Evolutionary conservation across 2,888 invertebrate genomes (phyloP).

Genomic region (Tupiocoris notatus): DNA sequence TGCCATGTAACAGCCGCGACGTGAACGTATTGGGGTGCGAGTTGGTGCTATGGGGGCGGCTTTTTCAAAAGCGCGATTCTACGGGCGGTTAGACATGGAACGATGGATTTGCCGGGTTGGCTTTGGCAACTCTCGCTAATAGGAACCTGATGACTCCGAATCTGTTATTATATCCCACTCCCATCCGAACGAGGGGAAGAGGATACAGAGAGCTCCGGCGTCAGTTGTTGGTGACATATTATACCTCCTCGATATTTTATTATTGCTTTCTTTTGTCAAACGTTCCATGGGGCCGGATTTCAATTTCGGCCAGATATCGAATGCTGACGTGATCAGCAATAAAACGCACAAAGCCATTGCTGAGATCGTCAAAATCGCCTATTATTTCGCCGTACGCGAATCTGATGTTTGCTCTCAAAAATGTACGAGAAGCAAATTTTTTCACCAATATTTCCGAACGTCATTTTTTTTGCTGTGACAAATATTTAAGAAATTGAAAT

Average conservation of each 20-base stretch:
- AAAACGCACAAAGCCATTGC: too few relatives aligned
- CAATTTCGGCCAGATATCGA: neutral
- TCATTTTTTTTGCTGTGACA: too few relatives aligned
- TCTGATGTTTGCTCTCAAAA: too few relatives aligned
- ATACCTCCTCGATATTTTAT: conserved; percentile 13
- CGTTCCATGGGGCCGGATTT: neutral
- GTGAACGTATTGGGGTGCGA: neutral
- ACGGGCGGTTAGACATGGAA: neutral
- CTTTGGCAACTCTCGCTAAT: conserved; percentile 9
- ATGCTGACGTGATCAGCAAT: too few relatives aligned
- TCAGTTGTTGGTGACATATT: conserved; percentile 28
- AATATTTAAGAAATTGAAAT: too few relatives aligned
- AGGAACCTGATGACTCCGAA: conserved; percentile 31
- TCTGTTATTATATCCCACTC: conserved; percentile 8
- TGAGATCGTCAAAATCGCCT: too few relatives aligned
- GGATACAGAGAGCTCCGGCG: too few relatives aligned
- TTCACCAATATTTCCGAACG: too few relatives aligned
- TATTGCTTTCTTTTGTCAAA: conserved; percentile 17
- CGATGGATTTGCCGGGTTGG: neutral
- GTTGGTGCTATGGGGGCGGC: too few relatives aligned
- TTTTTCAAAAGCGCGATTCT: neutral
- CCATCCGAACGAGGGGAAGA: neutral
- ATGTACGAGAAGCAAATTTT: too few relatives aligned
- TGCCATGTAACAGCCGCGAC: conserved; percentile 20
- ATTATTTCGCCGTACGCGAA: too few relatives aligned